Base-by-base conservation (phyloP, 2,113 vertebrate genomes). In the Phainopepla nitens region DNA sequence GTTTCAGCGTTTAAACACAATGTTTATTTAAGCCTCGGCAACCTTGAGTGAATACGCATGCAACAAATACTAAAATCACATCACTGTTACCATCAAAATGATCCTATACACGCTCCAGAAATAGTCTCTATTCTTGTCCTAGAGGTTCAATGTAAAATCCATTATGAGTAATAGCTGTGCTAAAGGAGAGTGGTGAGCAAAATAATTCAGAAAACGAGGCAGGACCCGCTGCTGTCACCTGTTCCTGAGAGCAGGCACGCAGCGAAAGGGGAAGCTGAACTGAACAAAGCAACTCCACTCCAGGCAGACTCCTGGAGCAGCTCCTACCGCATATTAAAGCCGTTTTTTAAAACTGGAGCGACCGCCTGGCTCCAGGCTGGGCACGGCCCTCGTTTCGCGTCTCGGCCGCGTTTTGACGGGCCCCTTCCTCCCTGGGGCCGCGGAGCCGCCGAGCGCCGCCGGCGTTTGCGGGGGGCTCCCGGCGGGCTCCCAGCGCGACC, bases 51-150 rank as follows among this genome's bases (percentile, higher is more conserved):
- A 82, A 72, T 6, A 56, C 0, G 0, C 62, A 82, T 18, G 54
- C 89, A 89, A 60, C 13, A 31, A 69, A 82, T 25, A 41, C 54
- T 66, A 18, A 80, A 69, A 76, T 28, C 70, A 25, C 81, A 47
- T 18, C 70, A 14, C 65, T 41, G 13, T 73, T 76, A 96, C 78
- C 89, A 70, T 73, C 50, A 85, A 76, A 87, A 85, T 4, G 79
- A 69, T 79, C 53, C 62, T 86, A 82, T 20, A 82, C 21, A 28
- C 6, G 29, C 54, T 77, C 54, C 79, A 93, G 58, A 88, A 80
- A 87, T 4, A 82, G 45, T 6, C 53, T 69, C 62, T 88, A 61
- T 57, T 81, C 82, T 85, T 53, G 29, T 41, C 76, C 87, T 73
- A 47, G 29, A 57, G 50, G 31, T 50, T 54, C 61, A 70, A 35